Base-by-base conservation (phyloP, 2,113 vertebrate species). In the Cyrtonyx montezumae region DNA sequence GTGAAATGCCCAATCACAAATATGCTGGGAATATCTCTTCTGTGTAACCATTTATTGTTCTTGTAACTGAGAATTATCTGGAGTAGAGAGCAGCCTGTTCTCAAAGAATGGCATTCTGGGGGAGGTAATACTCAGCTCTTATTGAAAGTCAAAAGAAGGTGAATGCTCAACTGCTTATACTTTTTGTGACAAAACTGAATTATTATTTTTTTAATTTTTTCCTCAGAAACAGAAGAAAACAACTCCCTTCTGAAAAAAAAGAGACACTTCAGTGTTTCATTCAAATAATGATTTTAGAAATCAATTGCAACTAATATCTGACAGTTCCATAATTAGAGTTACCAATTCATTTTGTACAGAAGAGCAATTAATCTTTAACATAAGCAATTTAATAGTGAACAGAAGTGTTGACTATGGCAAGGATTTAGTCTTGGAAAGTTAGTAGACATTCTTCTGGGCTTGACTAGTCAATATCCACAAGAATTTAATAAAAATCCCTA, bases 41-140 rank as follows among this genome's bases (percentile, higher is more conserved):
- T 76, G 45, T 88, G 88, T 83, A 93, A 90, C 73, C 43, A 63
- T 91, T 92, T 91, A 45, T 71, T 92, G 76, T 73, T 36, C 19
- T 78, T 80, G 36, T 70, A 89, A 83, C 59, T 42, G 78, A 83
- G 65, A 94, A 88, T 88, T 85, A 81, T 79, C 76, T 83, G 68
- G 82, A 74, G 40, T 3, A 78, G 61, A 70, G 53, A 78, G 65
- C 56, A 91, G 62, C 83, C 94, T 80, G 66, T 90, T 96, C 68
- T 90, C 62, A 18, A 58, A 86, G 51, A 85, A 84, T 49, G 62
- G n/a, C 40, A 66, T 88, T 91, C 83, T 23, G 40, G 34, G 43
- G 53, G 62, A 78, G 65, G 65, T 75, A 76, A 40, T 58, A 56
- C 26, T 83, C 1, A 2, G 42, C 53, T 84, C 23, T 78, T 88